Evolutionary conservation across 1,140 invertebrate species (phyloP), one percentile per base, ranked within the genome.

Genomic region (Drosophila rhopaloa): DNA sequence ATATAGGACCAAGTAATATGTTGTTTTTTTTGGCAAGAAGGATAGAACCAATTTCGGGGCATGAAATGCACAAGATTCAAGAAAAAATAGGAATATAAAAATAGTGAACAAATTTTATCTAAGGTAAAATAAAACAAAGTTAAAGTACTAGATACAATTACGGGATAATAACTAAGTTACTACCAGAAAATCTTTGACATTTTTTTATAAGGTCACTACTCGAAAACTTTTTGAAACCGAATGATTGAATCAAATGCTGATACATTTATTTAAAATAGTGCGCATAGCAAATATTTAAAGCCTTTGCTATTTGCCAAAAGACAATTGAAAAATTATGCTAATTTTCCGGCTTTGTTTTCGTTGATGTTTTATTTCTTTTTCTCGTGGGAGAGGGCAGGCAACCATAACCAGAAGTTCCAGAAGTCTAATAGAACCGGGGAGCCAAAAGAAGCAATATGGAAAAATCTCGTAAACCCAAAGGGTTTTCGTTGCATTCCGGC

Each of bases 311-410:
- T 44, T 70, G 44, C 53, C 76, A 56, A 72, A 41, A 71, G 75
- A 71, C 79, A 86, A 86, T 79, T 82, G 82, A 86, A 86, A 88
- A 86, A 86, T 86, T 86, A 86, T 86, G 83, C 75, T 68, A 81
- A 86, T 86, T 85, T 63, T 76, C 51, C 44, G 63, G 35, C 46
- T 51, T 55, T 50, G 63, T 68, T 56, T 73, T 38, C 40, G 47
- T 35, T 40, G 46, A 35, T 67, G 29, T n/a, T 53, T 24, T 44
- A 57, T 63, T 54, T 54, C 51, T 46, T 44, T 72, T 40, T 40
- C 40, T 51, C 41, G 19, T n/a, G 47, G 46, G 27, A 14, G 41
- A 10, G 27, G 9, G 24, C 32, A 29, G 57, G 35, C 13, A 47
- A 7, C 13, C 14, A 47, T 60, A 62, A 32, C 43, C 37, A 19